A percentile compares a stretch with the other conserved stretches of the same genome.
Conservation (phyloP, 2,113 vertebrate genomes). For the Oreochromis tanganicae region DNA sequence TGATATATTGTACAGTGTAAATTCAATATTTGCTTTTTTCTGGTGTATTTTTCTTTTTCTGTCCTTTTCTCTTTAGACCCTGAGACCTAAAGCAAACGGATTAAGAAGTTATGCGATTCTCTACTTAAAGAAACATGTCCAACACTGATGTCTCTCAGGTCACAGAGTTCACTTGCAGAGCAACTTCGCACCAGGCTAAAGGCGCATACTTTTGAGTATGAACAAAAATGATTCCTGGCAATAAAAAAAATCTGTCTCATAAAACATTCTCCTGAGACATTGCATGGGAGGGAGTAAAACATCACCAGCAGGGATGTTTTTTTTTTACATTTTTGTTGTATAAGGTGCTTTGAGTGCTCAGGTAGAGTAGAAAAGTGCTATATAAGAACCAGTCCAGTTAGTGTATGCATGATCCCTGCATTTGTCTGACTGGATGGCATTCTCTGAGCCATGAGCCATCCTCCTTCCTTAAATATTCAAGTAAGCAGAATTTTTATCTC, state of each 20-base stretch:
- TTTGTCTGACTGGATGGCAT: neutral
- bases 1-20: neutral
- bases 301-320: neutral
- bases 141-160: neutral
- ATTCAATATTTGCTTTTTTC: neutral
- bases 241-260: neutral
- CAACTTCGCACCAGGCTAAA: neutral
- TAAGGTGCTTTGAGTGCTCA: neutral
- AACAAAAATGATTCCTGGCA: neutral
- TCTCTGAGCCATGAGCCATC: neutral
- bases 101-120: neutral
- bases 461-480: neutral
- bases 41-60: neutral
- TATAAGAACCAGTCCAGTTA: neutral
- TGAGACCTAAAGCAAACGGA: neutral
- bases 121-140: neutral
- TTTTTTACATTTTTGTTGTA: neutral
- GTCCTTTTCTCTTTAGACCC: neutral
- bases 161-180: neutral
- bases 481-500: neutral
- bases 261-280: neutral
- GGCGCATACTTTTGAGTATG: neutral
- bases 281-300: neutral
- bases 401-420: neutral
- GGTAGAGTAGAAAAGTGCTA: neutral